phyloP scores from a whole-genome alignment of 23 tunicate species.

The Trididemnum nubilum region DNA sequence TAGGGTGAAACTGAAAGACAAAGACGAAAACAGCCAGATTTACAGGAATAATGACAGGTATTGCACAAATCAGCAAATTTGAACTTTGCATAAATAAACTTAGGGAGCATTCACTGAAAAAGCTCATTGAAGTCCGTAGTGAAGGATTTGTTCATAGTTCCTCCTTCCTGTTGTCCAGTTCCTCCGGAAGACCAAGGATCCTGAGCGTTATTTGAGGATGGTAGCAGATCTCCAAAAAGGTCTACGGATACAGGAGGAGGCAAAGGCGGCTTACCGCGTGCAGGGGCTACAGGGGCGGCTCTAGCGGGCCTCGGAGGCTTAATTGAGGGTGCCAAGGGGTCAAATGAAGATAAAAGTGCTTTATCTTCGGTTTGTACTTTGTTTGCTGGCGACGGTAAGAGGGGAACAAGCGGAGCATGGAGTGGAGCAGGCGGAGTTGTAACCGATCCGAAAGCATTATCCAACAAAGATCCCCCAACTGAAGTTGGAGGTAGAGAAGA shows the following conservation, averaged over 20 bases:
- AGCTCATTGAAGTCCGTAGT: conserved; percentile 36
- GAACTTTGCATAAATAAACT: neutral
- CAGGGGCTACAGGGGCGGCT: neutral
- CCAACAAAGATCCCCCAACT: neutral
- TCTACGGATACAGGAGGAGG: neutral
- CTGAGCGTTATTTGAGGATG: neutral
- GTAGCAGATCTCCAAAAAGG: neutral
- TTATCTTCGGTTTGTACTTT: neutral
- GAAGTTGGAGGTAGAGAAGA: neutral
- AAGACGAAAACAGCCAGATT: no score
- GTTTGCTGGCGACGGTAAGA: neutral
- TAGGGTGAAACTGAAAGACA: no score
- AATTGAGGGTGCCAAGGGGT: neutral
- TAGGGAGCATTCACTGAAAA: no score
- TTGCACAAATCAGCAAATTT: neutral
- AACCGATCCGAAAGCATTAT: neutral
- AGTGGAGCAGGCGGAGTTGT: neutral
- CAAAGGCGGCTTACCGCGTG: neutral
- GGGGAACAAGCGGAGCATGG: neutral
- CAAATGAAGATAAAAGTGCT: conserved; percentile 1
- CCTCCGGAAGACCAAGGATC: conserved; percentile 34
- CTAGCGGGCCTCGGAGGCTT: conserved; percentile 6
- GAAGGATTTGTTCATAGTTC: conserved; percentile 15
- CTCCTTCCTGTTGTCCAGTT: neutral
- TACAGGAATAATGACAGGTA: neutral